phyloP scores from a whole-genome alignment of 1,140 invertebrate species.

The Battus philenor region DNA sequence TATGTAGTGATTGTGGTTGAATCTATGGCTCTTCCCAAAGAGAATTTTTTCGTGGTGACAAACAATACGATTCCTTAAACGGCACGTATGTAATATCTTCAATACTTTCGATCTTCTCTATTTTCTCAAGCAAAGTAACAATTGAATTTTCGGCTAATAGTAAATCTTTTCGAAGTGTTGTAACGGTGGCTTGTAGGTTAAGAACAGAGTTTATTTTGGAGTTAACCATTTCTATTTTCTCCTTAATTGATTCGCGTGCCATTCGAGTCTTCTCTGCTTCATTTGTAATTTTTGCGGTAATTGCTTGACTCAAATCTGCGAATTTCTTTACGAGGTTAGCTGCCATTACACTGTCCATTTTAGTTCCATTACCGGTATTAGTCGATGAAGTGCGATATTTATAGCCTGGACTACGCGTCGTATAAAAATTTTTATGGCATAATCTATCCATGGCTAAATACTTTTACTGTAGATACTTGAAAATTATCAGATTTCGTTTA shows the following conservation, averaged over 20 bases:
- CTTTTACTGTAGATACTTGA: too few species aligned
- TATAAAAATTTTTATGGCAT: conserved; percentile 55
- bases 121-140: conserved; percentile 28
- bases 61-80: not conserved
- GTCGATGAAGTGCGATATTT: conserved; percentile 59
- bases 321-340: conserved; percentile 39
- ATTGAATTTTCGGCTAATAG: conserved; percentile 31
- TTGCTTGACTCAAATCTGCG: conserved; percentile 40
- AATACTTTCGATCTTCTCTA: conserved; percentile 33
- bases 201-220: conserved; percentile 50
- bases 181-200: conserved; percentile 37
- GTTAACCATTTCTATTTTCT: conserved; percentile 45
- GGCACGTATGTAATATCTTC: conserved; percentile 1
- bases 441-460: conserved; percentile 51
- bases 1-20: too few species aligned
- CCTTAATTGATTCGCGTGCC: conserved; percentile 36
- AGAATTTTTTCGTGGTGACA: not conserved
- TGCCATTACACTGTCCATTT: conserved; percentile 32
- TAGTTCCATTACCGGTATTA: conserved; percentile 42
- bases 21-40: conserved; percentile 1
- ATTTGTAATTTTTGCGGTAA: conserved; percentile 33
- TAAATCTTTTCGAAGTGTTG: conserved; percentile 33
- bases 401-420: conserved; percentile 45
- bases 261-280: conserved; percentile 32
- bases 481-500: too few species aligned